Conservation (phyloP, 2,797 vertebrate species). For the Parauchenoglanis punctatus region DNA sequence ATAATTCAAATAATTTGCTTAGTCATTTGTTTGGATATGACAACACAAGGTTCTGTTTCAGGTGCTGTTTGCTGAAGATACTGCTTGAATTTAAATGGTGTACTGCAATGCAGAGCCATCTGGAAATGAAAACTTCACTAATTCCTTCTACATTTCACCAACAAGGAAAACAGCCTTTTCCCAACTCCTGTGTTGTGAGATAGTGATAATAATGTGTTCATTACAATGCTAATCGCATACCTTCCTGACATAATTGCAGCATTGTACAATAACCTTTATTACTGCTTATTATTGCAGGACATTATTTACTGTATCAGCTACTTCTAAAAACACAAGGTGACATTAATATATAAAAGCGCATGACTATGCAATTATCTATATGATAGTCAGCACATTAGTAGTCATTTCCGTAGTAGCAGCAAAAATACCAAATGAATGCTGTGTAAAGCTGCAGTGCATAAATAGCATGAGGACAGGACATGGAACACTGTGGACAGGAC, state of each 20-base stretch:
- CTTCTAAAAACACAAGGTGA: constrained; percentile 5
- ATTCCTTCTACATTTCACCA: neutral
- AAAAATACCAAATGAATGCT: constrained; percentile 39
- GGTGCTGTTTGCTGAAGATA: constrained; percentile 1
- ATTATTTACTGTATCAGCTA: neutral
- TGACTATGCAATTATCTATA: constrained; percentile 22
- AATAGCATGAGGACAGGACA: constrained; percentile 38
- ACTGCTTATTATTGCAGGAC: constrained; percentile 19
- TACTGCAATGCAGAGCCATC: neutral
- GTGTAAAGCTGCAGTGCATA: constrained; percentile 67
- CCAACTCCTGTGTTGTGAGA: neutral
- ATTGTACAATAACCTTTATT: neutral
- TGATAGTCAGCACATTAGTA: constrained; percentile 24
- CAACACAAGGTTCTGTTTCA: neutral
- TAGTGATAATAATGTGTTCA: neutral
- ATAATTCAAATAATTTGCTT: neutral
- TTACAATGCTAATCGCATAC: neutral
- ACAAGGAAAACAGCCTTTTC: neutral
- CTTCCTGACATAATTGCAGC: neutral
- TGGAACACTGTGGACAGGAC: neutral
- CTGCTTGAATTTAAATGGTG: neutral
- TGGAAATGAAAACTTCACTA: neutral
- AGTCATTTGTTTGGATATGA: neutral
- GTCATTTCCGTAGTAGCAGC: constrained; percentile 5
- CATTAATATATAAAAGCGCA: neutral